A percentile compares a stretch with the other conserved stretches of the same genome.
Conservation (phyloP, 2,888 invertebrate genomes). For the Zhuqinia jingwanae region DNA sequence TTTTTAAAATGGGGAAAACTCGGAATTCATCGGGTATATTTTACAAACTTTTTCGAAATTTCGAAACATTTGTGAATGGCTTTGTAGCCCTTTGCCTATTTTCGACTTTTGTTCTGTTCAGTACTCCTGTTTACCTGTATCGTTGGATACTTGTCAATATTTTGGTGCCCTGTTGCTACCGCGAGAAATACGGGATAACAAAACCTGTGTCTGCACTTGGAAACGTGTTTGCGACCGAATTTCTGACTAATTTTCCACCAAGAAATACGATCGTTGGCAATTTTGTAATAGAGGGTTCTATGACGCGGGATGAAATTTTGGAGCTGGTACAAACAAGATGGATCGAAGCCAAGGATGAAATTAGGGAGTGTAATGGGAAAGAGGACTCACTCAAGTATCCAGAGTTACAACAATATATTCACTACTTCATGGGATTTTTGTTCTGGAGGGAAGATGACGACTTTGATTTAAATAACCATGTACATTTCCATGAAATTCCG, state of each 20-base stretch:
- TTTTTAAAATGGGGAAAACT: too few relatives aligned
- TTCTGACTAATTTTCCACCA: too few relatives aligned
- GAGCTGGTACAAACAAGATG: too few relatives aligned
- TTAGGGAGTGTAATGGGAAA: too few relatives aligned
- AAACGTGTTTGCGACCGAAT: slow-evolving; percentile 38
- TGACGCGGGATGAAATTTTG: too few relatives aligned
- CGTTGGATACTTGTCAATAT: slow-evolving; percentile 8
- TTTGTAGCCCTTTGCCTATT: too few relatives aligned
- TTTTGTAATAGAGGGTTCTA: slow-evolving; percentile 14
- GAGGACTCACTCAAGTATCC: too few relatives aligned
- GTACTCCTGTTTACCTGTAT: slow-evolving; percentile 31
- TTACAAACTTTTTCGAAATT: too few relatives aligned
- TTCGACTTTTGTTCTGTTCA: neutral
- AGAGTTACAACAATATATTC: slow-evolving; percentile 46
- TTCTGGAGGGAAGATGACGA: slow-evolving; percentile 41
- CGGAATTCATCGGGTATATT: too few relatives aligned
- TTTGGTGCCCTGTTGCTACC: neutral
- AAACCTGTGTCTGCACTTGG: slow-evolving; percentile 32
- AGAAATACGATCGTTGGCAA: neutral
- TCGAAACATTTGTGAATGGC: too few relatives aligned
- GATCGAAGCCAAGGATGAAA: too few relatives aligned
- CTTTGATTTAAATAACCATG: slow-evolving; percentile 50
- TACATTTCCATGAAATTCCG: neutral
- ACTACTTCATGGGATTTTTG: slow-evolving; percentile 50
- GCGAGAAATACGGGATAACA: neutral